Percentiles rank a stretch among this genome's conserved stretches.
These are phyloP conservation scores for Enteromius anoplus DNA, from an alignment of 2,797 vertebrate species.

Conservation along the genomic window DNA sequence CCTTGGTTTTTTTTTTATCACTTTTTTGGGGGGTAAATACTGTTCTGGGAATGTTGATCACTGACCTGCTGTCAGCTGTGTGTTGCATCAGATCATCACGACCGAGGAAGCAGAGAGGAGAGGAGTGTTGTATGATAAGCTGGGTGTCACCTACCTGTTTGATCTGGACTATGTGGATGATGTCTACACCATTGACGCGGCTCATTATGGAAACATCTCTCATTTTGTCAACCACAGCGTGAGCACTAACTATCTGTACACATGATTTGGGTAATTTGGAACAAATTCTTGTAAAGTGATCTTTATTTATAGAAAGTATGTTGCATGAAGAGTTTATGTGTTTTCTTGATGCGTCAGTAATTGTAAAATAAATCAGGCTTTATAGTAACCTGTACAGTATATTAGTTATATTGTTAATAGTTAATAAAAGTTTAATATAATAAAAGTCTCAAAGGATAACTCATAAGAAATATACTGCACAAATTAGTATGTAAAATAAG, in stretches of 20 bases:
- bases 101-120: constrained; percentile 88
- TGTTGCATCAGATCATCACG: constrained; percentile 82
- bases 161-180: constrained; percentile 93
- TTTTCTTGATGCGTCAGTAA: neutral
- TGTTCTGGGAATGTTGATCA: neutral
- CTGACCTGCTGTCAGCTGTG: neutral
- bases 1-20: neutral
- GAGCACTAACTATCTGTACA: constrained; percentile 61
- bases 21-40: neutral
- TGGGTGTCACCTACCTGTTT: constrained; percentile 90
- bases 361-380: neutral
- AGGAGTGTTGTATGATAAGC: constrained; percentile 85
- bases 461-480: too few relatives aligned
- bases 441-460: neutral
- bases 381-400: neutral
- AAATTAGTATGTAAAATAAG: too few relatives aligned
- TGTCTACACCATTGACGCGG: constrained; percentile 91
- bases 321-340: neutral
- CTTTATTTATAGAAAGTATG: neutral
- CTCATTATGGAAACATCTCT: constrained; percentile 91
- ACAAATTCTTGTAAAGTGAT: neutral
- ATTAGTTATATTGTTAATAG: too few relatives aligned
- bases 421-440: neutral
- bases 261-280: neutral
- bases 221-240: constrained; percentile 97